These are phyloP conservation scores for Acleris emargana DNA, from an alignment of 2,888 invertebrate genomes.

Conservation along the genomic window DNA sequence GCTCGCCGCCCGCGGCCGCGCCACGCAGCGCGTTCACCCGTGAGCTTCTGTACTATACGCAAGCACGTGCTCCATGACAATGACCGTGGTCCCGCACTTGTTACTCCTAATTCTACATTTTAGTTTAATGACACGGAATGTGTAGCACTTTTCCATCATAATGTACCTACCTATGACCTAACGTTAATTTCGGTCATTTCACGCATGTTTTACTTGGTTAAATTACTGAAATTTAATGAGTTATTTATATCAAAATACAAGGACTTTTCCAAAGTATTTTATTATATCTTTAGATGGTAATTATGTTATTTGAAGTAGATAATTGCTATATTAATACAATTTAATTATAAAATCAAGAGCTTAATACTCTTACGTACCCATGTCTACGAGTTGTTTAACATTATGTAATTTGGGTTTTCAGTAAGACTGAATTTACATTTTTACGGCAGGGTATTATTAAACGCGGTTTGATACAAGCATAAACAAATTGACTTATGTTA, in stretches of 20 bases:
- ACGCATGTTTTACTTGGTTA: slow-evolving; percentile 21
- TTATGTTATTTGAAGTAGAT: neutral
- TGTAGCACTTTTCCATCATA: slow-evolving; percentile 22
- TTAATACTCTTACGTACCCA: slow-evolving; percentile 22
- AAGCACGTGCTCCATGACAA: slow-evolving; percentile 34
- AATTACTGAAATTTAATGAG: neutral
- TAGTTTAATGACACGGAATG: slow-evolving; percentile 26
- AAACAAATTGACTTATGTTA: neutral
- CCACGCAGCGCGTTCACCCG: slow-evolving; percentile 44
- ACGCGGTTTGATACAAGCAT: neutral
- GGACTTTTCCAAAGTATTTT: neutral
- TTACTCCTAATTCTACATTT: slow-evolving; percentile 18
- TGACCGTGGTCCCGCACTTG: slow-evolving; percentile 27
- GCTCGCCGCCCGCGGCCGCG: slow-evolving; percentile 46
- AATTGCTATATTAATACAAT: slow-evolving; percentile 6
- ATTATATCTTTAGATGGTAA: neutral
- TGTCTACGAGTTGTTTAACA: slow-evolving; percentile 6
- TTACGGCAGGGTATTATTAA: neutral
- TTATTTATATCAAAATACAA: neutral
- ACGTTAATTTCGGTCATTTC: slow-evolving; percentile 15
- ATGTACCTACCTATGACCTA: slow-evolving; percentile 13
- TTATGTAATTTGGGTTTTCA: slow-evolving; percentile 10
- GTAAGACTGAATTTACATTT: slow-evolving; percentile 20
- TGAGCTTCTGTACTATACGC: slow-evolving; percentile 47
- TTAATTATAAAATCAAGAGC: slow-evolving; percentile 29